Evolutionary conservation across 2,888 invertebrate genomes (phyloP).

Genomic region (Pyrgus malvae): DNA sequence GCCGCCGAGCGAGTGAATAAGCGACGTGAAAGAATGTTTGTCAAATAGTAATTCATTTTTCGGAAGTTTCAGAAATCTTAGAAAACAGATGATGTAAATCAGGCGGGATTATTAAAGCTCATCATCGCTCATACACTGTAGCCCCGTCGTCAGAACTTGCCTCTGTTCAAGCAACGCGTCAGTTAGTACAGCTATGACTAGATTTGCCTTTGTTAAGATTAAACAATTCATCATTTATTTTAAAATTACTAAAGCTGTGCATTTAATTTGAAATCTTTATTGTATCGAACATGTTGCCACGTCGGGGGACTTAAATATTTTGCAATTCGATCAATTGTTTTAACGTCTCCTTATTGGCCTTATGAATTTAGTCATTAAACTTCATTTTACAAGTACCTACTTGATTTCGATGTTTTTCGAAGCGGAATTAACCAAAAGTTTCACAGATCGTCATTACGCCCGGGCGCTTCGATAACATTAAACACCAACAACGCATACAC

Average conservation of each 20-base stretch:
- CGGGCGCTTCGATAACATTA: not conserved
- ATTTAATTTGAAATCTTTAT: not conserved
- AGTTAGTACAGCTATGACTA: not conserved
- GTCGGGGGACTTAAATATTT: constrained; percentile 14
- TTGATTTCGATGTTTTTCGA: not conserved
- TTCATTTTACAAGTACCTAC: not conserved
- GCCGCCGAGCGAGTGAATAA: not conserved
- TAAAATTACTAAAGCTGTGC: not conserved
- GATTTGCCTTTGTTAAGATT: not conserved
- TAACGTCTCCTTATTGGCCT: constrained; percentile 21
- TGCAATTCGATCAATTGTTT: constrained; percentile 14
- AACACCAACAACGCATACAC: not conserved
- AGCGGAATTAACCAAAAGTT: not conserved
- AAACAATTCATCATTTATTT: not conserved
- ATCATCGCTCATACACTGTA: not conserved
- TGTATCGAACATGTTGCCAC: not conserved
- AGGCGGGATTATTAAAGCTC: not conserved
- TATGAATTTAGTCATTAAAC: not conserved
- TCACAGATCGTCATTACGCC: not conserved
- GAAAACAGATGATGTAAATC: not conserved
- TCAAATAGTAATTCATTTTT: not conserved
- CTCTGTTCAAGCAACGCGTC: not conserved
- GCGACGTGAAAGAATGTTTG: not conserved
- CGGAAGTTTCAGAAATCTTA: not conserved
- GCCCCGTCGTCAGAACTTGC: not conserved